A percentile compares a stretch with the other conserved stretches of the same genome.
Conservation (phyloP, 2,113 vertebrate species). For the Arothron firmamentum region DNA sequence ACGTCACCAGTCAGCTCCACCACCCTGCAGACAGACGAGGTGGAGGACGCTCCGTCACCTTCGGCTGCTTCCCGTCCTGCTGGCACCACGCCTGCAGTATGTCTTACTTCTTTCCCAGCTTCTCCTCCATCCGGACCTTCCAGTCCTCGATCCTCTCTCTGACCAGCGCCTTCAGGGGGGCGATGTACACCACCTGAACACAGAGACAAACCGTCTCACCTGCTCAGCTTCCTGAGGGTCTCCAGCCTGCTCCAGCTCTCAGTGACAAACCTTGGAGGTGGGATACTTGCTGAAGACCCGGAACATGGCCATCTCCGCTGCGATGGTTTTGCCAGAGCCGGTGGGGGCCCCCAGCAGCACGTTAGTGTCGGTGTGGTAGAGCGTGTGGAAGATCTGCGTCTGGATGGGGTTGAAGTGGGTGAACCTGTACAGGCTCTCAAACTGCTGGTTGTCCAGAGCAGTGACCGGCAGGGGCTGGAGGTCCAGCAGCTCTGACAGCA, state of each 20-base stretch:
- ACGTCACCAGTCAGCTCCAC: conserved; percentile 96
- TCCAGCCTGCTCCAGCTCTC: too few species aligned
- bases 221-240: too few species aligned
- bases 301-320: conserved; percentile 96
- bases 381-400: conserved; percentile 96
- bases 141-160: conserved; percentile 97
- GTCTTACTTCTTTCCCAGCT: conserved; percentile 93
- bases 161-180: conserved; percentile 93
- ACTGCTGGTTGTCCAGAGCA: conserved; percentile 82
- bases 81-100: too few species aligned
- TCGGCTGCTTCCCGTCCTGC: background rate
- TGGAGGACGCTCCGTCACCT: background rate
- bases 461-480: conserved; percentile 90
- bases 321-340: conserved; percentile 96
- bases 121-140: conserved; percentile 94
- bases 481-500: conserved; percentile 87
- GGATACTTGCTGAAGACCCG: conserved; percentile 94
- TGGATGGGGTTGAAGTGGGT: conserved; percentile 98
- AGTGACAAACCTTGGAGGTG: conserved; percentile 80
- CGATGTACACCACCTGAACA: conserved; percentile 92
- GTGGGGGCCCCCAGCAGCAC: conserved; percentile 96
- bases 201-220: background rate
- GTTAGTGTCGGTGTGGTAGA: conserved; percentile 94
- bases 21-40: conserved; percentile 73
- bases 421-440: conserved; percentile 91